phyloP scores from a whole-genome alignment of 2,888 invertebrate genomes.

The Endomychus coccineus region DNA sequence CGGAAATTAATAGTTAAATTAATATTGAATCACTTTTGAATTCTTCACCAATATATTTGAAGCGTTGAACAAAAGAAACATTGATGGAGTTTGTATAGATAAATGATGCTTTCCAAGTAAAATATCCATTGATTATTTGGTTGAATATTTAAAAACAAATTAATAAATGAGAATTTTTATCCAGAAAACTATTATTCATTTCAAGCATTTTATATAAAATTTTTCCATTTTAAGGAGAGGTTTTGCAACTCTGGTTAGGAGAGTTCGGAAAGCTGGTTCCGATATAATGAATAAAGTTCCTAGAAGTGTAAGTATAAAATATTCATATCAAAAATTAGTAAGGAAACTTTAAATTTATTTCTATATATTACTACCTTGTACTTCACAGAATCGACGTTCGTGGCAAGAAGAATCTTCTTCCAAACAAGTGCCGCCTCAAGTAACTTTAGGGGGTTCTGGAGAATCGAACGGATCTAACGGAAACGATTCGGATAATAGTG shows the following conservation, averaged over 20 bases:
- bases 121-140: no score
- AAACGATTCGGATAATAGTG: constrained; percentile 48
- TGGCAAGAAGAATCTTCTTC: constrained; percentile 59
- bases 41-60: no score
- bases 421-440: constrained; percentile 58
- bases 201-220: constrained; percentile 8
- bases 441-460: constrained; percentile 52
- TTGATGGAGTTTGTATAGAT: no score
- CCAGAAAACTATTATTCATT: no score
- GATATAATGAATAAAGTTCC: constrained; percentile 80
- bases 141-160: no score
- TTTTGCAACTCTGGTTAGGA: constrained; percentile 68
- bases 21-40: no score
- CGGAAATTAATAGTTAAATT: no score
- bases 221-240: constrained; percentile 12
- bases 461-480: constrained; percentile 57
- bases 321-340: constrained; percentile 1
- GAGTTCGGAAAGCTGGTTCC: constrained; percentile 79
- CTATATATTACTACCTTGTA: background rate
- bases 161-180: no score
- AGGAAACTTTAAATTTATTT: background rate
- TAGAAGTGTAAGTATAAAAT: constrained; percentile 48
- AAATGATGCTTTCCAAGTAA: no score
- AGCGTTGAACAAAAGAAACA: no score
- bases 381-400: constrained; percentile 59